A percentile compares a stretch with the other conserved stretches of the same genome.
Evolutionary conservation across 1,140 invertebrate genomes (phyloP).

Genomic region (Mya arenaria): DNA sequence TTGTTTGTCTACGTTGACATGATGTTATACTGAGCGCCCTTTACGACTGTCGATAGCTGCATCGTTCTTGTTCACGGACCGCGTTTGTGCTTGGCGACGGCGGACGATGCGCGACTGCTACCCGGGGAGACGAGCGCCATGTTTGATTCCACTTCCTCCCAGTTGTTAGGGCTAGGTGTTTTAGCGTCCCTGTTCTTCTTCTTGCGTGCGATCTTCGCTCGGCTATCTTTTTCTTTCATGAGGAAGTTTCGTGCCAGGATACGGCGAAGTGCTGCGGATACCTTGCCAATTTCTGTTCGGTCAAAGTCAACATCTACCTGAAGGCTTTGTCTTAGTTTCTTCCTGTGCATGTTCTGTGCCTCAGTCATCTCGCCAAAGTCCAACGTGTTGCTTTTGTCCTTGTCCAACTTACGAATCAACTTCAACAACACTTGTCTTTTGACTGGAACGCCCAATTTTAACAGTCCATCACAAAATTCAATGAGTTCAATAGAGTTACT

Average conservation of each 20-base stretch:
- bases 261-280: neutral
- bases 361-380: conserved; percentile 33
- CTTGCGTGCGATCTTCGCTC: too few species aligned
- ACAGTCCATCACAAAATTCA: conserved; percentile 32
- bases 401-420: conserved; percentile 28
- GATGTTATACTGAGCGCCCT: too few species aligned
- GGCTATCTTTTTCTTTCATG: too few species aligned
- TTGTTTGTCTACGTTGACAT: too few species aligned
- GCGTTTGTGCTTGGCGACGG: too few species aligned
- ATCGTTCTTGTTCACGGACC: too few species aligned
- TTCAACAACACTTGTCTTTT: neutral
- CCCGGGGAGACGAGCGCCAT: too few species aligned
- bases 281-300: conserved; percentile 30
- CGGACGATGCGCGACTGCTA: too few species aligned
- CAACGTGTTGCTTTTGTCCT: neutral
- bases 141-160: too few species aligned
- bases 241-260: conserved; percentile 1
- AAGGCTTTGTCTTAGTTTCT: neutral
- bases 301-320: conserved; percentile 1
- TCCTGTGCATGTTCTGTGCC: conserved; percentile 21
- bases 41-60: too few species aligned
- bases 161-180: too few species aligned
- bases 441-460: conserved; percentile 33
- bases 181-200: too few species aligned
- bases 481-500: conserved; percentile 24